These are phyloP conservation scores for Typhlichthys eigenmanni DNA, from an alignment of 2,797 vertebrate species.

Conservation along the genomic window DNA sequence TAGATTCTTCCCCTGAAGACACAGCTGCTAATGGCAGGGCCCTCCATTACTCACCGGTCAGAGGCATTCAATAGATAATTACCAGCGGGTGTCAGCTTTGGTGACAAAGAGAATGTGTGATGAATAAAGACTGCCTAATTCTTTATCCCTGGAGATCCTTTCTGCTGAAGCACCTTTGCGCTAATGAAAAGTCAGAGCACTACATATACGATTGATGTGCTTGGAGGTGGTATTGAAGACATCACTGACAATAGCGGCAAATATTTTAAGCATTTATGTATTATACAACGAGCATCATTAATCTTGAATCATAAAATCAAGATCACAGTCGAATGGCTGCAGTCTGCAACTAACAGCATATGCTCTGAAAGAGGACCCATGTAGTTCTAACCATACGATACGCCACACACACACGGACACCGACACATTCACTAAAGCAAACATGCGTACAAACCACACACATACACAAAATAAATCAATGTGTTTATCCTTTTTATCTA, in stretches of 20 bases:
- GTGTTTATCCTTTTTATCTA: not conserved
- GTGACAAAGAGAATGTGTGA: slow-evolving; percentile 62
- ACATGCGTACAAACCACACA: not conserved
- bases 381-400: slow-evolving; percentile 2
- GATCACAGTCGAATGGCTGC: not conserved
- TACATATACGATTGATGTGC: slow-evolving; percentile 18
- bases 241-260: slow-evolving; percentile 14
- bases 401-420: slow-evolving; percentile 9
- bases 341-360: slow-evolving; percentile 5
- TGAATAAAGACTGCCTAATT: slow-evolving; percentile 54
- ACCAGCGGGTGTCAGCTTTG: slow-evolving; percentile 52
- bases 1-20: slow-evolving; percentile 43
- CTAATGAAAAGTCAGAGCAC: slow-evolving; percentile 1
- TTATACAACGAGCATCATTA: not conserved
- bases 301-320: not conserved
- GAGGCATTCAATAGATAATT: slow-evolving; percentile 60
- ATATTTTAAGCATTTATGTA: slow-evolving; percentile 10
- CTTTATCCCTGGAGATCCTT: slow-evolving; percentile 33
- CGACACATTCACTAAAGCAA: slow-evolving; percentile 18
- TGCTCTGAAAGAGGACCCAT: not conserved
- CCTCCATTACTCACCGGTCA: slow-evolving; percentile 59
- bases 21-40: slow-evolving; percentile 59
- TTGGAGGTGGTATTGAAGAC: not conserved
- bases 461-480: not conserved
- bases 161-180: slow-evolving; percentile 34